Base-by-base conservation (phyloP, 2,797 vertebrate genomes). In the Carcharodon carcharias region DNA sequence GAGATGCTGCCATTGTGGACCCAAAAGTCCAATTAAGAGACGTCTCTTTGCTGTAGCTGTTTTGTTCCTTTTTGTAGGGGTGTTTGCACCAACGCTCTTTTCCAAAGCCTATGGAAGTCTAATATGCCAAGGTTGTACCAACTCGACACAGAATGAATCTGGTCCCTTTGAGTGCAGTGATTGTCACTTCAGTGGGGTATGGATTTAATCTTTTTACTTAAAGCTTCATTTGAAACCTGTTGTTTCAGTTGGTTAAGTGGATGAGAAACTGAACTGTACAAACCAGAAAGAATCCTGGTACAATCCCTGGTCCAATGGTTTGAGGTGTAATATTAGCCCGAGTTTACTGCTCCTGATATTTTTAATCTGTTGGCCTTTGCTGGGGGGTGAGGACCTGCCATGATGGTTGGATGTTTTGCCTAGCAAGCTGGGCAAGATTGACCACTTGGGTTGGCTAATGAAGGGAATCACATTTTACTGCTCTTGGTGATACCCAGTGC, bases 41-140 rank as follows among this genome's bases (percentile, higher is more conserved):
- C 63, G 67, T 23, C 21, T 69, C 67, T 69, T 69, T 23, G 26
- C 23, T 26, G 0, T 23, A 50, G 88, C 35, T 56, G 58, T n/a
- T 96, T 56, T 82, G n/a, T 56, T 88, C 58, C 96, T n/a, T 1
- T 80, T 87, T 35, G 0, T 97, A 99, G 99, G 99, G 67, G 98
- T 98, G 91, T 99, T 99, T 96, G 98, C 99, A 11, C 99, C 98
- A 0, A 99, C 98, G 0, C 97, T 99, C 54, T 99, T 99, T 97
- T 99, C 98, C 96, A 99, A 99, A 97, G 98, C 98, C 7, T 99
- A 99, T 0, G 98, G 99, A 88, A 98, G 97, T 97, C 97, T 99
- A 97, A 97, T 99, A 50, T 99, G 99, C 0, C 98, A 98, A 0
- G 98, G 98, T 96, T 99, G 99, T 97, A 98, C 98, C 96, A 98